Base-by-base conservation (phyloP, 2,888 invertebrate genomes). In the Drosophila basisetae region DNA sequence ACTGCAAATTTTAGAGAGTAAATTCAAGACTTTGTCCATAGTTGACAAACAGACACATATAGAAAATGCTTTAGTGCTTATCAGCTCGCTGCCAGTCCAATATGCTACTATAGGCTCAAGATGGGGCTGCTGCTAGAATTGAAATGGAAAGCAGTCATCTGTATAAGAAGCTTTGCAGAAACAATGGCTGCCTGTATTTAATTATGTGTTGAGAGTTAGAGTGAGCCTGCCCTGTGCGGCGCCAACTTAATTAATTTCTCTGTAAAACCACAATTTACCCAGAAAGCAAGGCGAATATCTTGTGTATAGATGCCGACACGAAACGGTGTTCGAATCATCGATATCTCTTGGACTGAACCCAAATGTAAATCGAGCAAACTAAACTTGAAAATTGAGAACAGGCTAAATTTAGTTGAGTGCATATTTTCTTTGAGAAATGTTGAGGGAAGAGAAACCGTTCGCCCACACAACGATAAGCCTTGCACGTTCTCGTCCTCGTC, bases 381-480 rank as follows among this genome's bases (percentile, higher is more conserved):
- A 47, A 47, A 47, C 16, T 47, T 47, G 47, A 25, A 47, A 47
- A 47, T 47, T 25, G 25, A 25, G 25, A 47, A 4, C 25, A 16
- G 16, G 5, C 25, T 1, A 7, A 16, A 25, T 25, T 47, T 28
- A 25, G 47, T 47, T 25, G 47, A 47, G 47, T 35, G 22, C 33
- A 35, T 54, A 22, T 28, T 39, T 28, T 39, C 4, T 28, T 39
- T 4, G 28, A 30, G 22, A 18, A 49, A 43, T 18, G 11, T 54
- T 5, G 7, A 22, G 5, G 22, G 9, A 13, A 16, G 28, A 41
- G 22, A 10, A 55, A 55, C 37, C 7, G n/a, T 37, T 39, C 11
- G 11, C 18, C 7, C 30, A n/a, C 18, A 30, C 28, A 30, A 74
- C 81, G 89, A 85, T 85, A 85, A 85, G 85, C 85, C 87, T 31